These are phyloP conservation scores for Therioaphis trifolii DNA, from an alignment of 2,888 invertebrate genomes.

Conservation along the genomic window DNA sequence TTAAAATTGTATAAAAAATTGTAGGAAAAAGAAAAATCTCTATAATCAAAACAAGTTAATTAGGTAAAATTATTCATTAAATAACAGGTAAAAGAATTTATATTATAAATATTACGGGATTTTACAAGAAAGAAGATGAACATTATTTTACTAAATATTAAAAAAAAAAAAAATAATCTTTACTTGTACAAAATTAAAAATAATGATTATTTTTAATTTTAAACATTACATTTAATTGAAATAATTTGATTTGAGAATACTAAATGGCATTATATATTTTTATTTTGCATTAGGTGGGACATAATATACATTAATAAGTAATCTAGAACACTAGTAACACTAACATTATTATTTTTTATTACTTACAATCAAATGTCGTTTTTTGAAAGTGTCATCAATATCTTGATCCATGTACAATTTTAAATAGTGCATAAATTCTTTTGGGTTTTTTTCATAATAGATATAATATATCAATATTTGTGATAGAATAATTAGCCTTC, in stretches of 20 bases:
- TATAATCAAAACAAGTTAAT: neutral
- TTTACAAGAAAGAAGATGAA: too few species aligned
- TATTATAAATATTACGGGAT: too few species aligned
- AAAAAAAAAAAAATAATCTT: too few species aligned
- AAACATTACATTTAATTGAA: too few species aligned
- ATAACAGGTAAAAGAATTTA: neutral
- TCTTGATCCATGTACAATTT: constrained; percentile 52
- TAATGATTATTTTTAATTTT: neutral
- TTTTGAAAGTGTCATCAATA: constrained; percentile 40
- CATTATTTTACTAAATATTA: too few species aligned
- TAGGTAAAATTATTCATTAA: neutral
- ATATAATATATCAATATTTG: constrained; percentile 43
- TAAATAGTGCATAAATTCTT: constrained; percentile 19
- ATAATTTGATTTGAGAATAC: too few species aligned
- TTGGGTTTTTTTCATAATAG: constrained; percentile 30
- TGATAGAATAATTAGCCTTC: constrained; percentile 39
- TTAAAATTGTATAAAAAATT: too few species aligned
- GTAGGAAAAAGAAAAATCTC: too few species aligned
- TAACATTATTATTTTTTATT: neutral
- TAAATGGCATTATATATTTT: too few species aligned
- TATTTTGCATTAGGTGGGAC: too few species aligned
- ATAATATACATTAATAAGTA: neutral
- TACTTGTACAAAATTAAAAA: too few species aligned
- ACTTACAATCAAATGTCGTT: constrained; percentile 45
- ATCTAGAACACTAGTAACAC: neutral